Evolutionary conservation across 2,888 invertebrate species (phyloP).

Genomic region (Thecophora atra): DNA sequence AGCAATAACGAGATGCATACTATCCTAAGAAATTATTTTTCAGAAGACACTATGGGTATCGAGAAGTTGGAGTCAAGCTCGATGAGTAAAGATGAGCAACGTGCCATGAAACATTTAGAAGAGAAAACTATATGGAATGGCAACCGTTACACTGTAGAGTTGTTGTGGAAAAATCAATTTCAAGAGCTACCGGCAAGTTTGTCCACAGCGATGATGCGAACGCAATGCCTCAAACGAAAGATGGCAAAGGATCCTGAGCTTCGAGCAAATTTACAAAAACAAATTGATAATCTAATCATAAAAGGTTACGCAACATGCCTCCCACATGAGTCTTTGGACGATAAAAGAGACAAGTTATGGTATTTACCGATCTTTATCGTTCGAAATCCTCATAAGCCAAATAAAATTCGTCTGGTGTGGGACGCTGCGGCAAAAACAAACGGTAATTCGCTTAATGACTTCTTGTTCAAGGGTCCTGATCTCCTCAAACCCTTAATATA

Average conservation of each 20-base stretch:
- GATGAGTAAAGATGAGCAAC: background rate
- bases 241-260: background rate
- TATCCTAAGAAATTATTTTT: background rate
- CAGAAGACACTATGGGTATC: background rate
- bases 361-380: constrained; percentile 17
- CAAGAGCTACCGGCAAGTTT: constrained; percentile 1
- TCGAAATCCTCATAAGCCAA: constrained; percentile 8
- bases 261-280: background rate
- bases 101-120: background rate
- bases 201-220: too few species aligned
- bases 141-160: constrained; percentile 1
- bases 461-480: constrained; percentile 32
- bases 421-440: constrained; percentile 16
- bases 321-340: background rate
- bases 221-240: background rate
- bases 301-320: background rate
- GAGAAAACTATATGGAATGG: background rate
- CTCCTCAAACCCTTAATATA: background rate
- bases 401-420: constrained; percentile 12
- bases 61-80: background rate
- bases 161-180: background rate
- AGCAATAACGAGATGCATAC: background rate
- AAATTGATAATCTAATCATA: constrained; percentile 1
- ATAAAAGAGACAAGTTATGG: background rate
- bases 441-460: constrained; percentile 26